Base-by-base conservation (phyloP, 2,113 vertebrate genomes). In the Otis tarda region DNA sequence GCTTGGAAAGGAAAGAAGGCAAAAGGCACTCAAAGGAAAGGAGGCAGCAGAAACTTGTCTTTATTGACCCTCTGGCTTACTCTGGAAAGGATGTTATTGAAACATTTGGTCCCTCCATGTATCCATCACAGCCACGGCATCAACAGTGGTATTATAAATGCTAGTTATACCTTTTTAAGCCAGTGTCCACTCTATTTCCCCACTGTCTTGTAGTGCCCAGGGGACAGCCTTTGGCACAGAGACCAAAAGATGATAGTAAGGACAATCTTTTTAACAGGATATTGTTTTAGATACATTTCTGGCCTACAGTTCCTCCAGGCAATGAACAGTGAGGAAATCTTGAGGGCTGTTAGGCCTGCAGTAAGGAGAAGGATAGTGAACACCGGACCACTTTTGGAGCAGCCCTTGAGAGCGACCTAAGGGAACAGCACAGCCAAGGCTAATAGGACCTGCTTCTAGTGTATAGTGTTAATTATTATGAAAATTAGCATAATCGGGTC, bases 321-420 rank as follows among this genome's bases (percentile, higher is more conserved):
- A 80, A 22, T 60, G 39, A 73, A n/a, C 6, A 50, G 7, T 9
- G 4, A 6, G 21, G 20, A 57, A 85, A 57, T 73, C 74, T 14
- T 0, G 0, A 76, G 15, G 14, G 30, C 15, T 88, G 3, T 47
- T 59, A 80, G 28, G 15, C 6, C n/a, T 60, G 37, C 6, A 30
- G 6, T 25, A 78, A 69, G 47, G 37, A 61, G 67, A 57, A 63
- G 8, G 8, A 57, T 61, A 39, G 7, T 27, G 37, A 76, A 59
- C 6, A 37, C 20, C 31, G 57, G 31, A 21, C 14, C 8, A 11
- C 8, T 80, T 85, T 64, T 83, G 31, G 47, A 88, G 14, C 1
- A 6, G 25, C 10, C 6, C 21, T 45, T 52, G 47, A 78, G 52
- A 55, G 5, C 8, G 25, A 70, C 12, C 31, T 83, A 65, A 70